These are phyloP conservation scores for Tipula confusa DNA, from an alignment of 2,888 invertebrate genomes.

Conservation along the genomic window DNA sequence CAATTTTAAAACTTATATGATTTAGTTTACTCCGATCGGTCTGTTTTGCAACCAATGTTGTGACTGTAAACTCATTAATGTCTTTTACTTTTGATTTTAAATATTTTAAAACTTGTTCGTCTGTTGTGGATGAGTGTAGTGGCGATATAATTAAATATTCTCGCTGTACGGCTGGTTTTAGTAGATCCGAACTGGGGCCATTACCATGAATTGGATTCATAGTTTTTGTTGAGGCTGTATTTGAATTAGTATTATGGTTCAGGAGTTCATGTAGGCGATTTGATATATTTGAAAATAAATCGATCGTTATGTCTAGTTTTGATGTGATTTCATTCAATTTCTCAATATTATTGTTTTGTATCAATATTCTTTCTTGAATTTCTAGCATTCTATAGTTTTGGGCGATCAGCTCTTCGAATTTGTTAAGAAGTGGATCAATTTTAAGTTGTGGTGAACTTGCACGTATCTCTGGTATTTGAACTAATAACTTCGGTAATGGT, in stretches of 20 bases:
- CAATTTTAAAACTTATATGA: not conserved
- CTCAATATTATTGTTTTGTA: not conserved
- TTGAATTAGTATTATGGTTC: not conserved
- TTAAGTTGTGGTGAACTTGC: not conserved
- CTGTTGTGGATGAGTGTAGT: not conserved
- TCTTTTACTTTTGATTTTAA: not conserved
- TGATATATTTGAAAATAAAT: not conserved
- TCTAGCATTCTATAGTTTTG: not conserved
- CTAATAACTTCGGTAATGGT: not conserved
- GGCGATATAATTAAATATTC: not conserved
- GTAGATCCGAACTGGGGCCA: not conserved
- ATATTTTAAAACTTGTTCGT: not conserved
- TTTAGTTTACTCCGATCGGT: not conserved
- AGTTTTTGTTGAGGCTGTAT: not conserved
- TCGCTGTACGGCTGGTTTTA: not conserved
- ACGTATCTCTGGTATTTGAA: not conserved
- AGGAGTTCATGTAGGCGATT: not conserved
- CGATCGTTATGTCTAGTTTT: not conserved
- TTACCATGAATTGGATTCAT: not conserved
- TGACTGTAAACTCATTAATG: not conserved
- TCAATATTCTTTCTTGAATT: not conserved
- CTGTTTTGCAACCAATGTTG: not conserved
- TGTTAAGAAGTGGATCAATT: not conserved
- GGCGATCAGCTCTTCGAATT: not conserved
- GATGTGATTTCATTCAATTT: not conserved